Base-by-base conservation (phyloP, 2,888 invertebrate genomes). In the Bruchidius siliquastri region DNA sequence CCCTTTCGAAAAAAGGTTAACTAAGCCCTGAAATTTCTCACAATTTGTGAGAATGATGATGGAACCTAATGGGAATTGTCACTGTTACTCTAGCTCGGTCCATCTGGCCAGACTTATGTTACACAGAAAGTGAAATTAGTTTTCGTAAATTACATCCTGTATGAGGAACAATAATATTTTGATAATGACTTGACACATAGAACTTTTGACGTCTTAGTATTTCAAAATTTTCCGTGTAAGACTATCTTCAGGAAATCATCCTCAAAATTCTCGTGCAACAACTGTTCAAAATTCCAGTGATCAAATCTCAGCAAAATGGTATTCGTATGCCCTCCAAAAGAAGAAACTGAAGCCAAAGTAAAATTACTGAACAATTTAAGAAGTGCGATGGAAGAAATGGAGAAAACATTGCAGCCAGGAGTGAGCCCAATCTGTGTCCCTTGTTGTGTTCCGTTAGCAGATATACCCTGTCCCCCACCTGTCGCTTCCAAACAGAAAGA, bases 401-500 rank as follows among this genome's bases (percentile, higher is more conserved):
- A 84, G 70, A 81, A 83, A 13, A 77, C 79, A 72, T 72, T 80
- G 74, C 72, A 76, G 22, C 74, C 81, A 0, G 75, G 74, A 0
- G 81, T 80, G 10, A 80, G 80, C 76, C 88, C 88, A 80, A 87
- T 87, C 81, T 88, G 79, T 85, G 86, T 71, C 86, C 88, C 79
- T 85, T 88, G 80, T 87, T 83, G 82, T 72, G 78, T 88, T 0
- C 89, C 84, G 0, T 74, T 79, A 69, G 76, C 74, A 22, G 75
- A 78, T 66, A 77, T 80, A 72, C 88, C 86, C n/a, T 21, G 66
- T 10, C 22, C 66, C n/a, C 20, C 18, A 49, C 20, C 30, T 32
- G n/a, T 1, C 18, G 67, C 68, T 66, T 10, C 32, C 0, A n/a
- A 21, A 2, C 67, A 21, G 13, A 69, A 70, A 70, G 49, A 70